Conservation (phyloP, 2,888 invertebrate genomes). For the Diplolepis rosae region DNA sequence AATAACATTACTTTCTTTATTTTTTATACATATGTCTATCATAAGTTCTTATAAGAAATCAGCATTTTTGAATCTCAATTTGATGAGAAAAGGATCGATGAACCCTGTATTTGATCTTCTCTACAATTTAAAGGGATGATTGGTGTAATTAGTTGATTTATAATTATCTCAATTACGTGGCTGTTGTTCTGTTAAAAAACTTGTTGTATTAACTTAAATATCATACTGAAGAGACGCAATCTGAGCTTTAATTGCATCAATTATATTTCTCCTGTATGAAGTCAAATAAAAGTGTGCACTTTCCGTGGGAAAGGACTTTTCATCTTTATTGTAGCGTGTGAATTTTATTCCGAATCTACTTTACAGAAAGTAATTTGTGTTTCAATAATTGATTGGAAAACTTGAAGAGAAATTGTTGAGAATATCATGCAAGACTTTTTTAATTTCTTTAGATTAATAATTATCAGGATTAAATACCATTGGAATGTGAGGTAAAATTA, state of each 20-base stretch:
- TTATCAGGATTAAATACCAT: not conserved
- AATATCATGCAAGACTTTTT: not conserved
- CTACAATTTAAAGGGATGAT: not conserved
- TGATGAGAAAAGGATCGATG: not conserved
- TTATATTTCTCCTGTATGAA: slow-evolving; percentile 6
- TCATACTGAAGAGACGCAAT: slow-evolving; percentile 13
- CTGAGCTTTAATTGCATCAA: slow-evolving; percentile 25
- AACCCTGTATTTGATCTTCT: not conserved
- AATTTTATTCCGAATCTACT: not conserved
- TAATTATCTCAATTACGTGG: slow-evolving; percentile 14
- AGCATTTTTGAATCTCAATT: not conserved
- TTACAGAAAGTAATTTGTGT: slow-evolving; percentile 1
- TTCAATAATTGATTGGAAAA: not conserved
- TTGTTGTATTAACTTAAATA: slow-evolving; percentile 17
- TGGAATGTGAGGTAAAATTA: not conserved
- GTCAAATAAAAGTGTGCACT: slow-evolving; percentile 11
- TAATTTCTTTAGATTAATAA: not conserved
- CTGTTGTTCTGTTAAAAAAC: slow-evolving; percentile 6
- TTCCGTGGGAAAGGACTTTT: slow-evolving; percentile 25
- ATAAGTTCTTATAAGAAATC: not conserved
- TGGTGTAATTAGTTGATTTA: not conserved
- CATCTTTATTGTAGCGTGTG: slow-evolving; percentile 4
- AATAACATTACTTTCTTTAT: not conserved
- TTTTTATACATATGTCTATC: not conserved
- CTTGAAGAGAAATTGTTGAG: not conserved